Conservation (phyloP, 2,888 invertebrate genomes). For the Leistus spinibarbis region DNA sequence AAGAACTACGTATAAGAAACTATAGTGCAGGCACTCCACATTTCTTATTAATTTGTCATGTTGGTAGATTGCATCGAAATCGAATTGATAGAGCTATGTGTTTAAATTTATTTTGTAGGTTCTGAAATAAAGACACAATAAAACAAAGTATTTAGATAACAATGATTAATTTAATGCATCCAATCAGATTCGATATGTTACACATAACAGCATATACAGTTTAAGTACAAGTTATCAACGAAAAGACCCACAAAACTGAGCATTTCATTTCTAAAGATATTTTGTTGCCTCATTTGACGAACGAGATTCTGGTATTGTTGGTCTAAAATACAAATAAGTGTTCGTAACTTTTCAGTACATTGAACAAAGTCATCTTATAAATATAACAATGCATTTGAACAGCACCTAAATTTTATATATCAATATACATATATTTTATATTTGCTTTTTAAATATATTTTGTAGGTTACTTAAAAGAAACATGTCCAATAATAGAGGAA, state of each 20-base stretch:
- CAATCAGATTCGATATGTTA: slow-evolving; percentile 38
- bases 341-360: slow-evolving; percentile 30
- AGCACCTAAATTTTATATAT: slow-evolving; percentile 22
- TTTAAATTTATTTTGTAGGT: not conserved
- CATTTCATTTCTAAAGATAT: not conserved
- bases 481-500: slow-evolving; percentile 23
- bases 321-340: slow-evolving; percentile 7
- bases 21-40: too few species aligned
- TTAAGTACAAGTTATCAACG: slow-evolving; percentile 33
- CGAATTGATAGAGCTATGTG: too few species aligned
- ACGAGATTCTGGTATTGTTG: not conserved
- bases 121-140: too few species aligned
- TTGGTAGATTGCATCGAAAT: too few species aligned
- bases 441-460: not conserved
- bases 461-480: slow-evolving; percentile 27
- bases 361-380: slow-evolving; percentile 35
- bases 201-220: slow-evolving; percentile 40
- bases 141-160: slow-evolving; percentile 24
- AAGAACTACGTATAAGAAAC: too few species aligned
- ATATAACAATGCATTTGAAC: slow-evolving; percentile 38
- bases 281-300: not conserved
- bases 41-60: too few species aligned
- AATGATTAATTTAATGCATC: slow-evolving; percentile 39
- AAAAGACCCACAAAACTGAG: slow-evolving; percentile 24
- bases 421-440: not conserved